phyloP scores from a whole-genome alignment of 2,797 vertebrate species.

The Trachops cirrhosus region DNA sequence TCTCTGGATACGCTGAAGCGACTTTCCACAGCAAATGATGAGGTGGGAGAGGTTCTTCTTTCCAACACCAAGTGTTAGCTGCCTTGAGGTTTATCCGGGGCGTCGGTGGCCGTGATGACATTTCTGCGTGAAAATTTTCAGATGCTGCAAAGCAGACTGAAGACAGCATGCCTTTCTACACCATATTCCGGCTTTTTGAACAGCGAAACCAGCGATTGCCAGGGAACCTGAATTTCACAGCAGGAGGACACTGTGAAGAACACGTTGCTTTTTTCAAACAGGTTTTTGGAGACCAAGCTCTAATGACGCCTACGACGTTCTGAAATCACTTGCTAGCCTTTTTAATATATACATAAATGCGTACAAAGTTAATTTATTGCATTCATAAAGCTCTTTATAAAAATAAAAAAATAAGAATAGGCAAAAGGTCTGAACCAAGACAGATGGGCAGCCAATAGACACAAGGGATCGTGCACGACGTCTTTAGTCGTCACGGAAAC shows the following conservation, averaged over 20 bases:
- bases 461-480: fast-evolving
- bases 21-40: constrained; percentile 96
- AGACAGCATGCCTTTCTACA: constrained; percentile 97
- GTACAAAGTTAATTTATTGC: constrained; percentile 90
- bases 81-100: constrained; percentile 95
- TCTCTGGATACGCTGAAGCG: constrained; percentile 98
- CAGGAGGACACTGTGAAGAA: constrained; percentile 97
- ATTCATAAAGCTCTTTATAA: constrained; percentile 87
- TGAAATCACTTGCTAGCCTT: constrained; percentile 73
- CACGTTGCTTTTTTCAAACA: constrained; percentile 93
- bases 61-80: constrained; percentile 95
- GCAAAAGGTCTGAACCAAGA: neutral
- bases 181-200: constrained; percentile 96
- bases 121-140: constrained; percentile 95
- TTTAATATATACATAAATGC: constrained; percentile 72
- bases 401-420: constrained; percentile 40
- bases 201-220: constrained; percentile 94
- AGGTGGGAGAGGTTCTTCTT: constrained; percentile 97
- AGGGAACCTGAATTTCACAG: constrained; percentile 92
- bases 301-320: constrained; percentile 89
- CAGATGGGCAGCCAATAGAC: fast-evolving
- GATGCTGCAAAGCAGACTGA: constrained; percentile 93
- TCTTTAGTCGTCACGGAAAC: neutral
- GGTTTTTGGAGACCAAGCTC: constrained; percentile 93
- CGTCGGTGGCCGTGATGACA: constrained; percentile 92